phyloP scores from a whole-genome alignment of 1,140 invertebrate species.

The Whitmania pigra region DNA sequence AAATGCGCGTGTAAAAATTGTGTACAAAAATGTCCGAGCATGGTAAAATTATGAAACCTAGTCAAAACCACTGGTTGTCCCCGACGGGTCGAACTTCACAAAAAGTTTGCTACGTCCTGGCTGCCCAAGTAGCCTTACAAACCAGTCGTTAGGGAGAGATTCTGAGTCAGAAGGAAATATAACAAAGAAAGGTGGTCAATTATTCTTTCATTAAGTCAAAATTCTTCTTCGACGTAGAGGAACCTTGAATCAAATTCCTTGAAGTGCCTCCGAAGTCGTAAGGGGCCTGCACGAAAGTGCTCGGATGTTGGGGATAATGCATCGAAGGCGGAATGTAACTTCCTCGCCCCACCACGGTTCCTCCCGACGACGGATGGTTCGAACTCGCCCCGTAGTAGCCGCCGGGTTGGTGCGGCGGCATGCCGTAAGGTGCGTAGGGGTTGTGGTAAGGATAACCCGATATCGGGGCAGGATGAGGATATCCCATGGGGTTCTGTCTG shows the following conservation, averaged over 20 bases:
- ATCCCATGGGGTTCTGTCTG: background rate
- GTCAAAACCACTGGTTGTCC: too few species aligned
- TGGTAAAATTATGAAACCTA: too few species aligned
- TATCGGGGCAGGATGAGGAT: background rate
- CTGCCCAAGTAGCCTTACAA: background rate
- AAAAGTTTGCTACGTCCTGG: background rate
- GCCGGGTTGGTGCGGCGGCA: background rate
- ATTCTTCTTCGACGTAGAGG: background rate
- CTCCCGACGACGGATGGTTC: background rate
- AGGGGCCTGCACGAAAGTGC: background rate
- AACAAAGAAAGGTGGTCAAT: background rate
- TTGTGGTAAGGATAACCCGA: background rate
- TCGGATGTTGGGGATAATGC: conserved; percentile 2
- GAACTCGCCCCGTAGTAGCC: background rate
- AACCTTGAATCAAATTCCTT: background rate
- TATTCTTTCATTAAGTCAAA: background rate
- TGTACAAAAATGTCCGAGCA: too few species aligned
- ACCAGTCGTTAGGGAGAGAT: background rate
- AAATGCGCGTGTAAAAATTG: too few species aligned
- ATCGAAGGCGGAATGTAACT: conserved; percentile 3
- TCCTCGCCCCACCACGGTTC: background rate
- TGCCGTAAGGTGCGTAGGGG: background rate
- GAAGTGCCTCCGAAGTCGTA: conserved; percentile 1
- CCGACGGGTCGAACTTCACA: too few species aligned
- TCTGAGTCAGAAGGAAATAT: background rate